phyloP scores from a whole-genome alignment of 2,113 vertebrate genomes.

The Poeciliopsis prolifica region DNA sequence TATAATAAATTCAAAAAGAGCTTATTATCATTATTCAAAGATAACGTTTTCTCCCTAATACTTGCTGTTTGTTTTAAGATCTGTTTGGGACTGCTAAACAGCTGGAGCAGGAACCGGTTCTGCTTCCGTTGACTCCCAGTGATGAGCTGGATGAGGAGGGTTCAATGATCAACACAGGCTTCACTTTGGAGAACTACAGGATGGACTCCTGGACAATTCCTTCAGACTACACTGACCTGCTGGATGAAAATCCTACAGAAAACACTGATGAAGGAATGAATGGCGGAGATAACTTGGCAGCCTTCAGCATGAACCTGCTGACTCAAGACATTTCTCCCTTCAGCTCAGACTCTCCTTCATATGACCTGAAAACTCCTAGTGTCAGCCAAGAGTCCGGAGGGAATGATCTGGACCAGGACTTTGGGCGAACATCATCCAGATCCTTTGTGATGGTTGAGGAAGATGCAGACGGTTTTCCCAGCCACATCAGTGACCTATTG shows the following conservation, averaged over 20 bases:
- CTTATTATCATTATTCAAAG: not conserved
- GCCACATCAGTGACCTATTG: conserved; percentile 83
- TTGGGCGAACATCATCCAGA: not conserved
- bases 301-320: conserved; percentile 26
- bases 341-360: conserved; percentile 6
- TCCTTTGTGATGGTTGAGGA: conserved; percentile 34
- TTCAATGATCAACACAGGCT: conserved; percentile 1
- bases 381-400: not conserved
- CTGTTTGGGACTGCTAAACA: conserved; percentile 68
- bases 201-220: not conserved
- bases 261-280: conserved; percentile 21
- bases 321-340: conserved; percentile 3
- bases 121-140: conserved; percentile 83
- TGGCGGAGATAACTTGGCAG: not conserved
- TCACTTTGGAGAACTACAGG: not conserved
- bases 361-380: not conserved
- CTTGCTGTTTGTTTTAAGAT: conserved; percentile 23
- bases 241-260: conserved; percentile 26
- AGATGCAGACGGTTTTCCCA: conserved; percentile 70
- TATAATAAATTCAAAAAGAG: no score
- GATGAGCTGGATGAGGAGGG: conserved; percentile 49
- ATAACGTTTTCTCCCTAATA: not conserved
- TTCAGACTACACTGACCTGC: conserved; percentile 34
- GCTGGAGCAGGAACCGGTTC: conserved; percentile 68
- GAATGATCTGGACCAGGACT: conserved; percentile 12